These are phyloP conservation scores for Sinocyclocheilus anshuiensis DNA, from an alignment of 2,113 vertebrate species.

Conservation along the genomic window DNA sequence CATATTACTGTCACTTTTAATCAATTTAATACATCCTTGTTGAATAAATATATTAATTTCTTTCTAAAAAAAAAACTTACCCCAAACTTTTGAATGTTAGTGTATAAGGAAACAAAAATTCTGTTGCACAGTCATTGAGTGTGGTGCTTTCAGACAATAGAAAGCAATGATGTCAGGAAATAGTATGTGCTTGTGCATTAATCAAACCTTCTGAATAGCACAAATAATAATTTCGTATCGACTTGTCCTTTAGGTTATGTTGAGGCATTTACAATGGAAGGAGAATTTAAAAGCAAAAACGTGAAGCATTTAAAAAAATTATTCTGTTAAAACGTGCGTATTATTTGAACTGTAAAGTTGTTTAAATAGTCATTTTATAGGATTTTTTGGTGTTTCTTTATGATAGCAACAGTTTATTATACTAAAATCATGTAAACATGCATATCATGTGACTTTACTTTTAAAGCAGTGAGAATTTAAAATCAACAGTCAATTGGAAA, in stretches of 20 bases:
- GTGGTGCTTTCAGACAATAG: neutral
- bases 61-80: neutral
- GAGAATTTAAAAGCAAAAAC: neutral
- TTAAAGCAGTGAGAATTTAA: neutral
- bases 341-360: neutral
- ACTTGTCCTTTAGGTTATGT: neutral
- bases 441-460: neutral
- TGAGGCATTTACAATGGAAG: neutral
- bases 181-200: neutral
- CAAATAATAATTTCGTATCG: neutral
- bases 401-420: neutral
- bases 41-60: neutral
- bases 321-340: neutral
- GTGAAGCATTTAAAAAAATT: neutral
- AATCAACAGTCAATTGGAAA: no score
- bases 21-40: neutral
- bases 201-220: neutral
- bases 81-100: neutral
- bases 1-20: neutral
- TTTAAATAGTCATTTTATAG: neutral
- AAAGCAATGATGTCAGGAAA: conserved; percentile 10
- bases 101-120: neutral
- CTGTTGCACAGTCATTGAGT: neutral
- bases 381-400: neutral
- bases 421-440: neutral